Conservation (phyloP, 2,888 invertebrate genomes). For the Synanthedon tipuliformis region DNA sequence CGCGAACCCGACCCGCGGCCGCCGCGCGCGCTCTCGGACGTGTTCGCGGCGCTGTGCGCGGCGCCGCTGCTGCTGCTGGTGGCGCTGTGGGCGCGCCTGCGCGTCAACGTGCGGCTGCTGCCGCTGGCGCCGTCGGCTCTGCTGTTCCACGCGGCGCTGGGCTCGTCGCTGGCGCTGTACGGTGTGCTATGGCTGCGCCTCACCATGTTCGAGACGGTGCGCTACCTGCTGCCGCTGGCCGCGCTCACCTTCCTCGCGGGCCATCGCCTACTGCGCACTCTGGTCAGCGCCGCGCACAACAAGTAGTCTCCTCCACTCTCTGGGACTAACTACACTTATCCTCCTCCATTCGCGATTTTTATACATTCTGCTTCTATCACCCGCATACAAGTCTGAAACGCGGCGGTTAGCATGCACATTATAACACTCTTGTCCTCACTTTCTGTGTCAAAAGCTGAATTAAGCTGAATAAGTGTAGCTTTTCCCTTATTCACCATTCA, state of each 20-base stretch:
- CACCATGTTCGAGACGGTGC: conserved; percentile 96
- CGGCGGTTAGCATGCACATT: too few relatives aligned
- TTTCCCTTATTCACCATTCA: too few relatives aligned
- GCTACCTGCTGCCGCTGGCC: conserved; percentile 87
- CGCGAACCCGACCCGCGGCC: conserved; percentile 93
- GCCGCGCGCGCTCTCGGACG: conserved; percentile 85
- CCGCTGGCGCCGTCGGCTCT: conserved; percentile 83
- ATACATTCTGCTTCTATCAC: too few relatives aligned
- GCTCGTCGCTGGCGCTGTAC: conserved; percentile 88
- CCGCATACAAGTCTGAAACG: too few relatives aligned
- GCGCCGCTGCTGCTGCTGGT: conserved; percentile 87
- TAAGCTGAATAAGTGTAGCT: too few relatives aligned
- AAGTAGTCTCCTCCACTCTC: not conserved
- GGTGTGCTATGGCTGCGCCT: conserved; percentile 91
- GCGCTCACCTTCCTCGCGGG: conserved; percentile 93
- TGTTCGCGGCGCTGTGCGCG: conserved; percentile 87
- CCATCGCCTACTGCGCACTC: conserved; percentile 86
- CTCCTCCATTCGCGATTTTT: too few relatives aligned
- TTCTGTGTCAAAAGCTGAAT: too few relatives aligned
- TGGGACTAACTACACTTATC: not conserved
- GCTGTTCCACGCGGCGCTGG: conserved; percentile 90
- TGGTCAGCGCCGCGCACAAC: conserved; percentile 70
- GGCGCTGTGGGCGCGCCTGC: conserved; percentile 86
- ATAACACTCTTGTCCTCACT: too few relatives aligned
- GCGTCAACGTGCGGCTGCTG: conserved; percentile 88